Evolutionary conservation across 2,797 vertebrate genomes (phyloP).

Genomic region (Neomorphus geoffroyi): DNA sequence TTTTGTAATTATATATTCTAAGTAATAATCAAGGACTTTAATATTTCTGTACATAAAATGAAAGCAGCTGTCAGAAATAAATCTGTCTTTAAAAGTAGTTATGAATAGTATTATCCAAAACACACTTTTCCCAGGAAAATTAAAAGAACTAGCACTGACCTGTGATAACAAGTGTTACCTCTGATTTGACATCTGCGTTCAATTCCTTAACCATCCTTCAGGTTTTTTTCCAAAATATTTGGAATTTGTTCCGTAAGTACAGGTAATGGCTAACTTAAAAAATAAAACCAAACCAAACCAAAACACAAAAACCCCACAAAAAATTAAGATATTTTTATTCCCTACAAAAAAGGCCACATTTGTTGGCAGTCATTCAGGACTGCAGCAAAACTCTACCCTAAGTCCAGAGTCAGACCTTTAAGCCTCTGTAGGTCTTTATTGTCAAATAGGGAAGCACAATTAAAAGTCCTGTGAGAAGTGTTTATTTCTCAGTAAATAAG

Average conservation of each 20-base stretch:
- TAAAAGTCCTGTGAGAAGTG: not conserved
- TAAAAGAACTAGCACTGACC: not conserved
- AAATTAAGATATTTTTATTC: not conserved
- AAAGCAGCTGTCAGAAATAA: conserved; percentile 21
- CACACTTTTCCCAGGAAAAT: not conserved
- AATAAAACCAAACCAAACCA: not conserved
- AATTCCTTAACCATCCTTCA: not conserved
- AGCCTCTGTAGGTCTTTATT: not conserved
- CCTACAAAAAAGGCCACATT: not conserved
- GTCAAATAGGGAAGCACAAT: not conserved
- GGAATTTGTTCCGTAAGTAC: not conserved
- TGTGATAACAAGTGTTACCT: not conserved
- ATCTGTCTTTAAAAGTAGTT: not conserved
- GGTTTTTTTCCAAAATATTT: not conserved
- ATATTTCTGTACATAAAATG: conserved; percentile 5
- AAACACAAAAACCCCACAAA: not conserved
- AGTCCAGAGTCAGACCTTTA: not conserved
- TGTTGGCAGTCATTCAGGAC: not conserved
- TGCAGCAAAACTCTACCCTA: not conserved
- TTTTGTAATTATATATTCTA: not conserved
- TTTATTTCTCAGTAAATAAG: not conserved
- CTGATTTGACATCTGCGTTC: not conserved
- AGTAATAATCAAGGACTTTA: not conserved
- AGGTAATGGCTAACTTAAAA: not conserved
- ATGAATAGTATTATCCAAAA: not conserved